Evolutionary conservation across 2,797 vertebrate genomes (phyloP).

Genomic region (Glyptemys insculpta): DNA sequence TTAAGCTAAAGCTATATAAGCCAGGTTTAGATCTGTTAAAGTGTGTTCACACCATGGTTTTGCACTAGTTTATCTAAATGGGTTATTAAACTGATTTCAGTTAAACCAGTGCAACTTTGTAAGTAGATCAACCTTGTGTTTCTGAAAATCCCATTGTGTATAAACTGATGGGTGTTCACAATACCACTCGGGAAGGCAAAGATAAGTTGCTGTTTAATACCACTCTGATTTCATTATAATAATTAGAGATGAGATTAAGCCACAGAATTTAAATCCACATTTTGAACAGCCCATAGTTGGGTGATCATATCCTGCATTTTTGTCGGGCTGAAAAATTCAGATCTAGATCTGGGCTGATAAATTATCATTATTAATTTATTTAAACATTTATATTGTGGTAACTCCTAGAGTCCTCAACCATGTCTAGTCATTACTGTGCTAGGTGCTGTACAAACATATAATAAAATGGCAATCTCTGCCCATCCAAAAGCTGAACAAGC

Average conservation of each 20-base stretch:
- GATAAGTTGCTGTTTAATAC: not conserved
- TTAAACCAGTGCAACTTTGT: conserved; percentile 7
- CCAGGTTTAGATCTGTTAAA: not conserved
- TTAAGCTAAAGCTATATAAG: not conserved
- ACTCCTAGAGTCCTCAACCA: not conserved
- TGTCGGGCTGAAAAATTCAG: not conserved
- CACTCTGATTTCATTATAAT: not conserved
- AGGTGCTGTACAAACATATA: not conserved
- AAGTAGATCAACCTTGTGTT: rapidly evolving
- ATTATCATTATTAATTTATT: not conserved
- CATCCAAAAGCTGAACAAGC: not conserved
- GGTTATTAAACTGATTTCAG: conserved; percentile 14
- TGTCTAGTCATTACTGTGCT: not conserved
- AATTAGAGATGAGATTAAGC: not conserved
- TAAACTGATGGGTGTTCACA: not conserved
- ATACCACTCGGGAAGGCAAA: not conserved
- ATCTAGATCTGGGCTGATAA: not conserved
- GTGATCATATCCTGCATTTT: not conserved
- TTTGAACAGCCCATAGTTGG: not conserved
- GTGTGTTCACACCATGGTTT: conserved; percentile 1
- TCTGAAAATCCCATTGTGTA: not conserved
- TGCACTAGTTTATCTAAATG: not conserved
- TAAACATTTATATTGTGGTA: not conserved
- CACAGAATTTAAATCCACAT: not conserved
- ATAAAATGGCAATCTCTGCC: not conserved